Evolutionary conservation across 30 jellyfish, hydroid and myxozoan species (phyloP).

Genomic region (Nemopilema nomurai): DNA sequence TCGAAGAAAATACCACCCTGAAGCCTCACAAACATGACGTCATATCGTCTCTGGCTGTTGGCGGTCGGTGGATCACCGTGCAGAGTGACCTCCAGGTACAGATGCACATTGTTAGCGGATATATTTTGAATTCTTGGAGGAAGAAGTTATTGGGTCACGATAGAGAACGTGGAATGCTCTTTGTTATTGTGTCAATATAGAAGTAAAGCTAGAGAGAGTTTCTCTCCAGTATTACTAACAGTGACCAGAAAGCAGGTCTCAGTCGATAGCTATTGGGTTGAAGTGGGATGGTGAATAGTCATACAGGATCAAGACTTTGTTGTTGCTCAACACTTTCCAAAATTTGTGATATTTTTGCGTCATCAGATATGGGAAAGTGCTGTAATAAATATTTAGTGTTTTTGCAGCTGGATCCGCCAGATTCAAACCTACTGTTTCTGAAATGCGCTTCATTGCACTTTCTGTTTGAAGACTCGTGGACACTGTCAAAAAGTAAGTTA

Average conservation of each 20-base stretch:
- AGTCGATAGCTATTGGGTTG: no score
- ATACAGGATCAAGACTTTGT: no score
- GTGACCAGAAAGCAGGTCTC: no score
- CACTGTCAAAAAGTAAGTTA: conserved; percentile 78
- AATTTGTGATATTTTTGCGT: neutral
- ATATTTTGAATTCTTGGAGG: neutral
- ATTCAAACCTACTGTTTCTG: conserved; percentile 68
- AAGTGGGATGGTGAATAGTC: no score
- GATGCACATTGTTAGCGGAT: neutral
- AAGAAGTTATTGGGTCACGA: no score
- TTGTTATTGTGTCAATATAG: no score
- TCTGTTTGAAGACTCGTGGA: conserved; percentile 89
- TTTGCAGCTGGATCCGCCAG: conserved; percentile 95
- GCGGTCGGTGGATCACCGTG: conserved; percentile 89
- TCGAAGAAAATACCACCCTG: conserved; percentile 9
- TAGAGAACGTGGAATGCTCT: no score
- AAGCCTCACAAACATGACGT: conserved; percentile 75
- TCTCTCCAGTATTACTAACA: neutral
- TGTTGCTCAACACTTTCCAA: neutral
- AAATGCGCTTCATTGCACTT: conserved; percentile 87
- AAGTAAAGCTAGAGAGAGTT: neutral
- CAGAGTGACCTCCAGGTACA: conserved; percentile 54
- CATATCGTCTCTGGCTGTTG: conserved; percentile 80
- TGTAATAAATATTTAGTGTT: neutral
- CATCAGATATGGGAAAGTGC: neutral